phyloP scores from a whole-genome alignment of 1,140 invertebrate genomes.

The Listronotus oregonensis region DNA sequence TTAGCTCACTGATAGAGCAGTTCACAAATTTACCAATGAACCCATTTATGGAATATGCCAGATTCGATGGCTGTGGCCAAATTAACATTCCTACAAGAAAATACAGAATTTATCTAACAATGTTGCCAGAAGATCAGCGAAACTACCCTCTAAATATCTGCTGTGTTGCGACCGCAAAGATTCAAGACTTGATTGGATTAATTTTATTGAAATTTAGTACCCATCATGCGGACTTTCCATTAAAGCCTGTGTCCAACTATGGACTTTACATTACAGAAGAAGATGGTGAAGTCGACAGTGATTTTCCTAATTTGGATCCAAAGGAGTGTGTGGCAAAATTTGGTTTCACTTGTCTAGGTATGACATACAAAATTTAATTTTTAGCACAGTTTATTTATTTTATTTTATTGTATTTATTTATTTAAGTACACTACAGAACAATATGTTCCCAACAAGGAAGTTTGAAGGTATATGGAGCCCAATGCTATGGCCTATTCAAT shows the following conservation, averaged over 20 bases:
- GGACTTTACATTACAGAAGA: constrained; percentile 93
- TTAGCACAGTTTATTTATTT: too few species aligned
- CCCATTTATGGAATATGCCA: constrained; percentile 87
- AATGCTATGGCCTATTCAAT: too few species aligned
- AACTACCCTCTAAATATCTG: constrained; percentile 83
- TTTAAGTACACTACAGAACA: too few species aligned
- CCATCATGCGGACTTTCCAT: constrained; percentile 63
- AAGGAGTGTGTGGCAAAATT: constrained; percentile 90
- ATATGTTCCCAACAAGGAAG: too few species aligned
- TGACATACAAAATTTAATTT: too few species aligned
- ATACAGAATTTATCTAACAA: constrained; percentile 85
- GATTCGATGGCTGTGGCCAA: constrained; percentile 85
- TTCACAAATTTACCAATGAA: constrained; percentile 77
- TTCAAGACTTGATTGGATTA: constrained; percentile 91
- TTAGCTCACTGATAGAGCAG: constrained; percentile 76
- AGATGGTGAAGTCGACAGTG: constrained; percentile 93
- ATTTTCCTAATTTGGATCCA: constrained; percentile 89
- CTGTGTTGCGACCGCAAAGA: constrained; percentile 82
- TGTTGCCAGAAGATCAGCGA: constrained; percentile 78
- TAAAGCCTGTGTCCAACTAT: constrained; percentile 70
- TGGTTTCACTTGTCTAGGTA: constrained; percentile 81
- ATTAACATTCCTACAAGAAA: constrained; percentile 76
- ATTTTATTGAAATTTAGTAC: constrained; percentile 80
- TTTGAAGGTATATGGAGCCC: too few species aligned
- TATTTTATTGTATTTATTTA: too few species aligned